A percentile compares a stretch with the other conserved stretches of the same genome.
Conservation (phyloP, 1,140 invertebrate genomes). For the Rhyacophila brunnea region DNA sequence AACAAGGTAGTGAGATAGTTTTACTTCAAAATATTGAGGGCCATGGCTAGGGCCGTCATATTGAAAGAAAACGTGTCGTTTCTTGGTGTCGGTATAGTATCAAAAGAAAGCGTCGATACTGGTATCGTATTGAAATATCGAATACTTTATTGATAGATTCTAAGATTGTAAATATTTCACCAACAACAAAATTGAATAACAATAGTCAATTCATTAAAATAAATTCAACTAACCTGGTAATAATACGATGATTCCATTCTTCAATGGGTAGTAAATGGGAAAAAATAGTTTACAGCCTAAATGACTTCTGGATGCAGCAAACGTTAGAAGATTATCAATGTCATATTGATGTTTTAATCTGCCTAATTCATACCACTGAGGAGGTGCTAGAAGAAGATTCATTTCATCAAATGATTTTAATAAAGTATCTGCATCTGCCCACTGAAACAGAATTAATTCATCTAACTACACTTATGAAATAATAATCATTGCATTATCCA, state of each 20-base stretch:
- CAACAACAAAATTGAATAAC: too few species aligned
- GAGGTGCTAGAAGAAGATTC: slow-evolving; percentile 49
- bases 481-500: too few species aligned
- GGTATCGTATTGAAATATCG: too few species aligned
- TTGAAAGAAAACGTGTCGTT: too few species aligned
- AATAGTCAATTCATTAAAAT: slow-evolving; percentile 9
- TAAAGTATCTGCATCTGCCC: slow-evolving; percentile 49
- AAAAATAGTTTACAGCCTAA: slow-evolving; percentile 44
- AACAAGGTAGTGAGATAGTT: too few species aligned
- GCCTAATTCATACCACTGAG: slow-evolving; percentile 59
- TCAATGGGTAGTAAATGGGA: slow-evolving; percentile 47
- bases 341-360: slow-evolving; percentile 47
- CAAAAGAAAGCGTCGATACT: too few species aligned
- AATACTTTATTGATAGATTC: too few species aligned
- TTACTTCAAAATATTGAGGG: too few species aligned
- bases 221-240: slow-evolving; percentile 39
- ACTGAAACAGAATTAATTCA: slow-evolving; percentile 51
- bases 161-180: too few species aligned
- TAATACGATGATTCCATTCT: slow-evolving; percentile 40
- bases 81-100: too few species aligned
- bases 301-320: slow-evolving; percentile 42
- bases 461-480: too few species aligned
- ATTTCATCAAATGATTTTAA: slow-evolving; percentile 37
- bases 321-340: slow-evolving; percentile 50
- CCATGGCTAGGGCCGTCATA: too few species aligned